Conservation (phyloP, 2,888 invertebrate species). For the Pyrochroa serraticornis region DNA sequence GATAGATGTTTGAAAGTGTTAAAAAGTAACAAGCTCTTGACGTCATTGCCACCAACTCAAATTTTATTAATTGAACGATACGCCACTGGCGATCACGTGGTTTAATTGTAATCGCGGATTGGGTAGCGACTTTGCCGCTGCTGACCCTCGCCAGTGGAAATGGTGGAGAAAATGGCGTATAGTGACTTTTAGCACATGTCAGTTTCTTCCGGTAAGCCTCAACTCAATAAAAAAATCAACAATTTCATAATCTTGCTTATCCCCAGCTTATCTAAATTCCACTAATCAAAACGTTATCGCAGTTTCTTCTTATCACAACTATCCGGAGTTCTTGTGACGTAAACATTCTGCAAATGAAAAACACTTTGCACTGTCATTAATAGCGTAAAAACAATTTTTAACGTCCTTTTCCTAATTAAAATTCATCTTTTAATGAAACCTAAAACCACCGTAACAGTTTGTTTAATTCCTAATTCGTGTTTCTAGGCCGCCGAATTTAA, state of each 20-base stretch:
- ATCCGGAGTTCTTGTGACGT: constrained; percentile 41
- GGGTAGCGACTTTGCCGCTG: constrained; percentile 27
- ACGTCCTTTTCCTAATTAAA: neutral
- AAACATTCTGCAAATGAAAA: constrained; percentile 45
- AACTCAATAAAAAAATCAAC: constrained; percentile 16
- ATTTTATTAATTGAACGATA: no score
- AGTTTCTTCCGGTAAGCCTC: constrained; percentile 53
- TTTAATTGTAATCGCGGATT: neutral
- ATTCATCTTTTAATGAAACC: neutral
- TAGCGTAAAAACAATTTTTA: constrained; percentile 9
- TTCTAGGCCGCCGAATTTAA: neutral
- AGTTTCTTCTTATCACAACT: constrained; percentile 1
- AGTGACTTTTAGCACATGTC: constrained; percentile 56
- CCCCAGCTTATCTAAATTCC: neutral
- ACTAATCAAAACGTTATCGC: neutral
- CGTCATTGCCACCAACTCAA: no score
- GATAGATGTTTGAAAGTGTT: no score
- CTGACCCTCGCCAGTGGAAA: constrained; percentile 11
- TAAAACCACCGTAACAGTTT: neutral
- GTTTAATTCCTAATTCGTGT: neutral
- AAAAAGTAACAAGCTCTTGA: no score
- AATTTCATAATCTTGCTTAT: constrained; percentile 7
- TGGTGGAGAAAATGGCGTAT: constrained; percentile 52
- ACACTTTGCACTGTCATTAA: constrained; percentile 35
- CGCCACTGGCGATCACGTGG: neutral